These are phyloP conservation scores for Drosophila pruinosa DNA, from an alignment of 1,140 invertebrate species.

Conservation along the genomic window DNA sequence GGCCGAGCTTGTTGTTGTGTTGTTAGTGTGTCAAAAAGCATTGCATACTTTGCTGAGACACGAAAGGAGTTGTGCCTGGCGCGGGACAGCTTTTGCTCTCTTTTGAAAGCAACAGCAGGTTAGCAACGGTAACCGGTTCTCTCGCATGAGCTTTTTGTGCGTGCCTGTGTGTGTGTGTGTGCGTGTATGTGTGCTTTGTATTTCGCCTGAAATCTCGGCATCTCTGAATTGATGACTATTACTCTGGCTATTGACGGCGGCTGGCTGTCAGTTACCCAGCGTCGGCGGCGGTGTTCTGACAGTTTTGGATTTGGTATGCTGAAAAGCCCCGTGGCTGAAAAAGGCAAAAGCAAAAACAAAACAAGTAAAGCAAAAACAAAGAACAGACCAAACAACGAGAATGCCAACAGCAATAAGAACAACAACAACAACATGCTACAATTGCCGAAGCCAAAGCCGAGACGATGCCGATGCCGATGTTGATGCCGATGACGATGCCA, in stretches of 20 bases:
- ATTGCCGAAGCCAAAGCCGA: slow-evolving; percentile 36
- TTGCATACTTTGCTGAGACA: slow-evolving; percentile 37
- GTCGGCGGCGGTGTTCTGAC: slow-evolving; percentile 48
- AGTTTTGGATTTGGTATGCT: slow-evolving; percentile 56
- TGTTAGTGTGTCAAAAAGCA: not conserved
- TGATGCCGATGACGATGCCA: slow-evolving; percentile 27
- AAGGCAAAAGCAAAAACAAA: not conserved
- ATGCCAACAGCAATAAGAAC: slow-evolving; percentile 4
- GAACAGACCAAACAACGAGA: slow-evolving; percentile 3
- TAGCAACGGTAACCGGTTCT: slow-evolving; percentile 9
- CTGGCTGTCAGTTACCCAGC: slow-evolving; percentile 25
- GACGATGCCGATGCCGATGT: slow-evolving; percentile 3
- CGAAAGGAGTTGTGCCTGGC: slow-evolving; percentile 16
- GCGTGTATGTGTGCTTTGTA: not conserved
- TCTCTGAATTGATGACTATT: slow-evolving; percentile 25
- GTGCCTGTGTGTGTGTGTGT: not conserved
- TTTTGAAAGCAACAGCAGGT: not conserved
- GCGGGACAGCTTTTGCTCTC: not conserved
- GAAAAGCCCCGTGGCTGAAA: slow-evolving; percentile 18
- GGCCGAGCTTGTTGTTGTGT: not conserved
- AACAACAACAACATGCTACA: slow-evolving; percentile 10
- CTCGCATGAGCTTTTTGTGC: slow-evolving; percentile 10
- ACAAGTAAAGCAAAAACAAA: slow-evolving; percentile 20
- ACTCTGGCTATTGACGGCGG: slow-evolving; percentile 37
- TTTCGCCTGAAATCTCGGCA: slow-evolving; percentile 1